These are phyloP conservation scores for Spea hammondii DNA, from an alignment of 2,797 vertebrate species.

Conservation along the genomic window DNA sequence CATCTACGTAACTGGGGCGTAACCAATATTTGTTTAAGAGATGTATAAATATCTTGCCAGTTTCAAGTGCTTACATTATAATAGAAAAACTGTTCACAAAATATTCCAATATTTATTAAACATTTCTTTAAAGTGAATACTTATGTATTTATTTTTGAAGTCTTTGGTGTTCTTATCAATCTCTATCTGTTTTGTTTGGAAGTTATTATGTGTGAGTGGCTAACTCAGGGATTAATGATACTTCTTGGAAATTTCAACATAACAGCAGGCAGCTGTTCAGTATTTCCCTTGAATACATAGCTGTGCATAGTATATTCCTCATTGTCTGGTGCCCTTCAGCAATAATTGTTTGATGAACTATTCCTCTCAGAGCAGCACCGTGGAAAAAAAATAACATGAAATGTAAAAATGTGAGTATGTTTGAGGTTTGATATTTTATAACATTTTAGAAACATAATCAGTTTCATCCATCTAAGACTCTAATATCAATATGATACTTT, in stretches of 20 bases:
- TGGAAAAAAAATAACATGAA: slow-evolving; percentile 36
- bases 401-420: slow-evolving; percentile 11
- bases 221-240: slow-evolving; percentile 27
- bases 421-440: slow-evolving; percentile 35
- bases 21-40: no score
- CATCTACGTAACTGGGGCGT: no score
- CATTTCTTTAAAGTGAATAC: slow-evolving; percentile 1
- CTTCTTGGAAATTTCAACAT: slow-evolving; percentile 26
- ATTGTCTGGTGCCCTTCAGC: slow-evolving; percentile 50
- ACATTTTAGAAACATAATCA: slow-evolving; percentile 23
- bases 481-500: background rate
- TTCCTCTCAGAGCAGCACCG: slow-evolving; percentile 39
- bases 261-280: slow-evolving; percentile 43
- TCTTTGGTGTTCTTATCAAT: background rate
- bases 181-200: slow-evolving; percentile 1
- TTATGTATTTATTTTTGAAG: background rate
- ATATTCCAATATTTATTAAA: slow-evolving; percentile 15
- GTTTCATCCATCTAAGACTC: background rate
- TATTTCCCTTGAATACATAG: slow-evolving; percentile 45
- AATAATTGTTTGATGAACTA: slow-evolving; percentile 43
- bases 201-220: slow-evolving; percentile 14
- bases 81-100: background rate
- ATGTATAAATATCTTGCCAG: background rate
- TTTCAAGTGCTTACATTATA: background rate
- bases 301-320: slow-evolving; percentile 41